Base-by-base conservation (phyloP, 2,113 vertebrate genomes). In the Gasterosteus aculeatus region DNA sequence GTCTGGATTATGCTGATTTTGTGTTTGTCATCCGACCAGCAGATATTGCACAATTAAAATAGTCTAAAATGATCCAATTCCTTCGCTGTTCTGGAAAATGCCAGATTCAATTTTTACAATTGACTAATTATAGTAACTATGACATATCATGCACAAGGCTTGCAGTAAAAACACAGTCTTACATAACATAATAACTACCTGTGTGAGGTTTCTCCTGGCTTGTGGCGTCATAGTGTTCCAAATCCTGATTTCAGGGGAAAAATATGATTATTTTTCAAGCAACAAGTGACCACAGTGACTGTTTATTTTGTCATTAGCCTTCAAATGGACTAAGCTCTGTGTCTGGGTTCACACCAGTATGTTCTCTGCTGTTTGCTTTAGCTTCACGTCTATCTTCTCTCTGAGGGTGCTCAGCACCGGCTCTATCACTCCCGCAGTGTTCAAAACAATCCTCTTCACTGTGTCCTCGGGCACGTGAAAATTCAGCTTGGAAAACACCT, bases 401-500 rank as follows among this genome's bases (percentile, higher is more conserved):
- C 86, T 89, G 63, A 95, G 87, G 1, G 59, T 26, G 26, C 80
- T 91, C 44, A 95, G 81, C 9, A 94, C 82, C 3, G 92, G 85
- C 85, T 95, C 91, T 0, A 95, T 89, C 61, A 80, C 90, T 57
- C 94, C 93, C 0, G 93, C 61, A 0, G 67, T 75, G 64, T 72
- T 93, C 79, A 91, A 72, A 18, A 84, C 87, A 51, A 95, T 93
- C 85, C 77, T 94, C 64, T 62, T 89, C 61, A 95, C 76, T 4
- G 82, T 92, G 1, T 90, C 91, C 63, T 94, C 94, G 0, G 92
- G 87, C 75, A 96, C 83, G 18, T 92, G 76, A 65, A 95, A 93
- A 66, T 88, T 86, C 54, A 95, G 76, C 86, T 94, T 95, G 81
- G 85, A 89, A 77, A 96, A 93, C 85, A 95, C 95, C 74, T 95